These are phyloP conservation scores for Acanthurus lineatus DNA, from an alignment of 2,797 vertebrate species.

Conservation along the genomic window DNA sequence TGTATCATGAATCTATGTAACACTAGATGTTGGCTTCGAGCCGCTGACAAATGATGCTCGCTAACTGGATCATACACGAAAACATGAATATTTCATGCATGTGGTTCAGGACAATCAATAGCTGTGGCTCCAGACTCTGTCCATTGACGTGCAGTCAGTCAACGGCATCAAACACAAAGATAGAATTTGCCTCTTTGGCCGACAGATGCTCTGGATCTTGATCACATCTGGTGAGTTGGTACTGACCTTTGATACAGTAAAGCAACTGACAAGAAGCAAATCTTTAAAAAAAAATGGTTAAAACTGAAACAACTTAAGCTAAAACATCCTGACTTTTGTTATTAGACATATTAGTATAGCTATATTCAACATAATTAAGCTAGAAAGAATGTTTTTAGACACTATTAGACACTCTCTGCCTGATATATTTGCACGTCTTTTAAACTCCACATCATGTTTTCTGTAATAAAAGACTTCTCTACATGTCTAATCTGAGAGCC, in stretches of 20 bases:
- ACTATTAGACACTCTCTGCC: neutral
- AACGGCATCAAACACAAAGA: conserved; percentile 2
- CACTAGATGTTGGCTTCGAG: neutral
- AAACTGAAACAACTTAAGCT: neutral
- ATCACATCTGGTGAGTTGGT: neutral
- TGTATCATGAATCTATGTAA: conserved; percentile 9
- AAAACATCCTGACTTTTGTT: neutral
- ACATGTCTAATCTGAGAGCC: neutral
- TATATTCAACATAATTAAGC: neutral
- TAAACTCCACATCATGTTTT: neutral
- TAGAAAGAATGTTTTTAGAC: too few species aligned
- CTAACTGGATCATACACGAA: conserved; percentile 52
- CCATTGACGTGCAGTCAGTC: conserved; percentile 12
- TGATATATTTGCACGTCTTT: neutral
- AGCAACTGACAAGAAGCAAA: neutral
- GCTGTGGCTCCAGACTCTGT: conserved; percentile 53
- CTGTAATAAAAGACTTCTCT: neutral
- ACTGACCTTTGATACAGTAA: neutral
- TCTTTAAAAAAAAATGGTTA: neutral
- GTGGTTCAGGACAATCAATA: conserved; percentile 72
- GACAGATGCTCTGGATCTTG: neutral
- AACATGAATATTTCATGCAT: conserved; percentile 78
- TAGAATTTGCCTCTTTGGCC: neutral
- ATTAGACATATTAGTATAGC: too few species aligned
- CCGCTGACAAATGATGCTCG: conserved; percentile 30